These are phyloP conservation scores for Antheraea mylitta DNA, from an alignment of 1,140 invertebrate species.

Conservation along the genomic window DNA sequence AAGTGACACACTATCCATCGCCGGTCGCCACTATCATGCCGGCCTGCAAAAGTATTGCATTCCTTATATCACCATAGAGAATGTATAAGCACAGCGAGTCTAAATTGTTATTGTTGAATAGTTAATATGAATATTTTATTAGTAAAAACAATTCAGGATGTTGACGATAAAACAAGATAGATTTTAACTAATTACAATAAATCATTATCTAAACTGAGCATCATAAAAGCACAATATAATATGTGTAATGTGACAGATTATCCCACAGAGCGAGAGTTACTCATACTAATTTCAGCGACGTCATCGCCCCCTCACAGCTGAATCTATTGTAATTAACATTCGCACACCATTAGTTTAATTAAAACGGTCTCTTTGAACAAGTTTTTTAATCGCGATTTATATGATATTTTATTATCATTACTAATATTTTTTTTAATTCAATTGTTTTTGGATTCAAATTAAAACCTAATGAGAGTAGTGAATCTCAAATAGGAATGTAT, in stretches of 20 bases:
- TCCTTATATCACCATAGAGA: too few species aligned
- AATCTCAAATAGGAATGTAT: too few species aligned
- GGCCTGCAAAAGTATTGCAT: too few species aligned
- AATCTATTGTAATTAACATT: slow-evolving; percentile 61
- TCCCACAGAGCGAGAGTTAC: slow-evolving; percentile 3
- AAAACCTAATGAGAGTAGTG: too few species aligned
- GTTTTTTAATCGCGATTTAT: slow-evolving; percentile 36
- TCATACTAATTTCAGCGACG: slow-evolving; percentile 25
- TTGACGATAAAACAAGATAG: not conserved
- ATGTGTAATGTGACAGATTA: slow-evolving; percentile 4
- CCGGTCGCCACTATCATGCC: too few species aligned
- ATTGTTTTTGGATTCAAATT: not conserved
- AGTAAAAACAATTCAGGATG: too few species aligned
- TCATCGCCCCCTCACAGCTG: slow-evolving; percentile 33
- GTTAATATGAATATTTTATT: too few species aligned
- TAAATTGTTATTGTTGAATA: too few species aligned
- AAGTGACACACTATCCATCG: too few species aligned
- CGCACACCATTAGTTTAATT: slow-evolving; percentile 62
- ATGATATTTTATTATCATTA: slow-evolving; percentile 22
- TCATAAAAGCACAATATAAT: not conserved
- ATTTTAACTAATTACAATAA: not conserved
- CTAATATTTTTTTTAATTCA: not conserved
- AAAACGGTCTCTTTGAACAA: slow-evolving; percentile 48
- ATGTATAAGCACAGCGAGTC: too few species aligned
- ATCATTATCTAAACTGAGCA: not conserved